phyloP scores from a whole-genome alignment of 1,140 invertebrate species.

The Lepidurus apus region DNA sequence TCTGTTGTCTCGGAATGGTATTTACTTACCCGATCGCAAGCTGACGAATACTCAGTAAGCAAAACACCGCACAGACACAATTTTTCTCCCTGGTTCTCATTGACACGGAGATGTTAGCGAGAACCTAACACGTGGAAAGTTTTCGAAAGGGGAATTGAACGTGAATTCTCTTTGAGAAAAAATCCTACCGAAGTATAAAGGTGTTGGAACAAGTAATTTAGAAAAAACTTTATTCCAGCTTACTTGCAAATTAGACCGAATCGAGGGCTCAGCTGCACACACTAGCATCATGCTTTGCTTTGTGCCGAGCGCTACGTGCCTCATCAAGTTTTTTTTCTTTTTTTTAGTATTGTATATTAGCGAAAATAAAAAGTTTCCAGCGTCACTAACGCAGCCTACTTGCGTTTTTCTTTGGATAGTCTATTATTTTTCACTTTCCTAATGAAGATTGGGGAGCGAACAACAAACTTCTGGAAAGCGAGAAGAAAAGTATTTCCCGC shows the following conservation, averaged over 20 bases:
- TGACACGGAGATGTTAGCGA: neutral
- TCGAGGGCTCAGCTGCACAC: neutral
- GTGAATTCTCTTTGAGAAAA: neutral
- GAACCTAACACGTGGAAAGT: neutral
- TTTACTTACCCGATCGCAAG: neutral
- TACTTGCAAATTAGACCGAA: neutral
- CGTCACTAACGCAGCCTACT: no score
- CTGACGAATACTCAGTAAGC: slow-evolving; percentile 18
- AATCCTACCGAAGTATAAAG: neutral
- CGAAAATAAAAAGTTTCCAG: no score
- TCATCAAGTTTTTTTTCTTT: no score
- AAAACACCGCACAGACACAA: neutral
- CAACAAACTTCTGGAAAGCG: no score
- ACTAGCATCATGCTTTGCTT: neutral
- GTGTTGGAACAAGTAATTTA: neutral
- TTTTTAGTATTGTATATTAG: no score
- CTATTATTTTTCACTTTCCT: no score
- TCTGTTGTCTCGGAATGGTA: neutral
- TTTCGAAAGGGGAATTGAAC: neutral
- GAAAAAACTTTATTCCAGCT: neutral
- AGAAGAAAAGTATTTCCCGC: no score
- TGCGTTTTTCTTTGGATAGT: no score
- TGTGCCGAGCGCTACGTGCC: no score
- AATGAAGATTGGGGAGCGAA: no score
- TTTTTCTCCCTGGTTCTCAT: neutral